A percentile compares a stretch with the other conserved stretches of the same genome.
These are phyloP conservation scores for Drosophila limbata DNA, from an alignment of 2,888 invertebrate genomes.

Conservation along the genomic window DNA sequence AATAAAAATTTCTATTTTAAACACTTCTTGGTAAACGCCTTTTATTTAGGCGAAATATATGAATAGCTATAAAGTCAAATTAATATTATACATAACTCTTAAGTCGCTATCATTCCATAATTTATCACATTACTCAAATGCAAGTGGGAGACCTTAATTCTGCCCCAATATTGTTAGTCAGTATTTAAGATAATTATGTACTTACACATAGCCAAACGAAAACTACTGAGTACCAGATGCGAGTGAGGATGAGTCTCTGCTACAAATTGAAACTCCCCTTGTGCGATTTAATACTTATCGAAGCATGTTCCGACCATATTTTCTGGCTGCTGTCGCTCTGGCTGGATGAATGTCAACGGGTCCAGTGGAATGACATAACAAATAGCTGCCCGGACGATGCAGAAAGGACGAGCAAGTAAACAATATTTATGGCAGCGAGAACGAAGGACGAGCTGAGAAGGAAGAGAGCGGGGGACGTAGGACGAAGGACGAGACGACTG, in stretches of 20 bases:
- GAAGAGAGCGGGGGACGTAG: slow-evolving; percentile 29
- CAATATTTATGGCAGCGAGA: slow-evolving; percentile 69
- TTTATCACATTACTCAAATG: not conserved
- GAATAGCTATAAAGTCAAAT: no score
- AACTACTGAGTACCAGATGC: not conserved
- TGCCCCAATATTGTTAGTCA: not conserved
- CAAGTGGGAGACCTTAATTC: not conserved
- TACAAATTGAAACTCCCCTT: slow-evolving; percentile 48
- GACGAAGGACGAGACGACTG: slow-evolving; percentile 22
- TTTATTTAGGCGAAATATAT: no score
- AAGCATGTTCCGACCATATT: slow-evolving; percentile 46
- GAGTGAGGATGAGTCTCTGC: slow-evolving; percentile 19
- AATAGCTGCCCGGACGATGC: slow-evolving; percentile 69
- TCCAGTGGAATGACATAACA: slow-evolving; percentile 75
- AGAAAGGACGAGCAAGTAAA: slow-evolving; percentile 60
- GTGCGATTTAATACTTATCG: slow-evolving; percentile 66
- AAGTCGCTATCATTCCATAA: not conserved
- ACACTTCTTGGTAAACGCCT: no score
- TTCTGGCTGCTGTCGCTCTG: slow-evolving; percentile 40
- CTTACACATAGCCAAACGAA: slow-evolving; percentile 1
- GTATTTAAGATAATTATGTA: slow-evolving; percentile 1
- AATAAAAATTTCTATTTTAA: no score
- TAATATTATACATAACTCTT: not conserved
- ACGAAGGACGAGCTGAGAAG: slow-evolving; percentile 15
- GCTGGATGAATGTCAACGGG: slow-evolving; percentile 69